phyloP scores from a whole-genome alignment of 2,113 vertebrate species.

The Thermophis baileyi region DNA sequence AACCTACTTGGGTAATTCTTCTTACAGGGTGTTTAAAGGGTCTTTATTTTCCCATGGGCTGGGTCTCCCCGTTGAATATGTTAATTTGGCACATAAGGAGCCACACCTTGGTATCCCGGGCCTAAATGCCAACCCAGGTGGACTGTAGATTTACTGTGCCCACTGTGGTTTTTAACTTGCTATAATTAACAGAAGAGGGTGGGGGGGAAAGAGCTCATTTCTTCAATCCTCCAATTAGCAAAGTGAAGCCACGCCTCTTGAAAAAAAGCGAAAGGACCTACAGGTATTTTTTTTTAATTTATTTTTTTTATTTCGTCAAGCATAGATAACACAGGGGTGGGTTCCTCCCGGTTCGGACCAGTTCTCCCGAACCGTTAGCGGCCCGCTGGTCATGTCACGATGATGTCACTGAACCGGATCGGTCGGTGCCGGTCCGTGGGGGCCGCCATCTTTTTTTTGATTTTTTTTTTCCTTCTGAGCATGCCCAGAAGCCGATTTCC shows the following conservation, averaged over 20 bases:
- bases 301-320: no score
- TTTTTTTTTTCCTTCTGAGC: no score
- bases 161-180: constrained; percentile 54
- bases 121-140: constrained; percentile 31
- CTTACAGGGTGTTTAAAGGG: constrained; percentile 2
- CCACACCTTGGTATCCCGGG: constrained; percentile 52
- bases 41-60: not conserved
- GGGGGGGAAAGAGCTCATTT: constrained; percentile 40
- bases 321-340: no score
- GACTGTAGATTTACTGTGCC: constrained; percentile 58
- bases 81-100: constrained; percentile 46
- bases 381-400: no score
- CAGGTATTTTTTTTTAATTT: no score
- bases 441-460: no score
- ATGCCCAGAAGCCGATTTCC: no score
- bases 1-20: not conserved
- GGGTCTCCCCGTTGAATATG: constrained; percentile 46
- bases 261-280: constrained; percentile 44
- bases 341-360: no score
- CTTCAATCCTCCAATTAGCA: constrained; percentile 53
- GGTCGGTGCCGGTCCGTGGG: no score
- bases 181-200: constrained; percentile 45
- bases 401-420: no score
- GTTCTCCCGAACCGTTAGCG: no score
- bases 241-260: constrained; percentile 55